Base-by-base conservation (phyloP, 1,140 invertebrate genomes). In the Lepeophtheirus salmonis region DNA sequence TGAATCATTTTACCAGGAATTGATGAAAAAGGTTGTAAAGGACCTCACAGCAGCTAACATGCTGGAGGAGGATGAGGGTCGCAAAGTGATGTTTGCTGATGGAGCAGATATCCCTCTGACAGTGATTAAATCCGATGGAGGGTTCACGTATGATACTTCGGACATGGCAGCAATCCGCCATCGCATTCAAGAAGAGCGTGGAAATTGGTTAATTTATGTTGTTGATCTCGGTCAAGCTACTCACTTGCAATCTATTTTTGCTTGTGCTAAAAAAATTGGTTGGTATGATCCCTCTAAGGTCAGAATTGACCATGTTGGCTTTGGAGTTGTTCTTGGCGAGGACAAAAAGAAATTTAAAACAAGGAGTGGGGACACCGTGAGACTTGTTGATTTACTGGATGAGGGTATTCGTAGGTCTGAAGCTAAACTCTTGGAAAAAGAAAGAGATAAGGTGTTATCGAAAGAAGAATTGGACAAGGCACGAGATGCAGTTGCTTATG, bases 341-440 rank as follows among this genome's bases (percentile, higher is more conserved):
- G 94, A 98, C 74, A 92, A 87, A 70, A 99, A 98, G 70, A 98
- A 97, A 72, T 97, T 99, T 68, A 99, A 98, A 75, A 98, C 95
- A 0, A 78, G 96, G 57, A 97, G 92, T 24, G 94, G 95, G 24
- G 94, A 98, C 64, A 95, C 91, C 4, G 82, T 99, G 0, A 81
- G 86, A 64, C 73, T 99, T 0, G 76, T 78, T 10, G 86, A 96
- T 65, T 74, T 99, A n/a, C 73, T 99, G 3, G 83, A 97, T 68
- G 95, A 99, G 79, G 95, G 84, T 75, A 23, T 65, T 62, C 77
- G 23, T 64, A 77, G 57, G 66, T 73, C 63, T 70, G 76, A 67
- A 58, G 82, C 86, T 50, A 97, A 94, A 69, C 73, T 99, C 6
- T 75, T 78, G 61, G 90, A 97, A 67, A 97, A 97, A 66, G 88